Base-by-base conservation (phyloP, 2,888 invertebrate species). In the Venusia cambrica region DNA sequence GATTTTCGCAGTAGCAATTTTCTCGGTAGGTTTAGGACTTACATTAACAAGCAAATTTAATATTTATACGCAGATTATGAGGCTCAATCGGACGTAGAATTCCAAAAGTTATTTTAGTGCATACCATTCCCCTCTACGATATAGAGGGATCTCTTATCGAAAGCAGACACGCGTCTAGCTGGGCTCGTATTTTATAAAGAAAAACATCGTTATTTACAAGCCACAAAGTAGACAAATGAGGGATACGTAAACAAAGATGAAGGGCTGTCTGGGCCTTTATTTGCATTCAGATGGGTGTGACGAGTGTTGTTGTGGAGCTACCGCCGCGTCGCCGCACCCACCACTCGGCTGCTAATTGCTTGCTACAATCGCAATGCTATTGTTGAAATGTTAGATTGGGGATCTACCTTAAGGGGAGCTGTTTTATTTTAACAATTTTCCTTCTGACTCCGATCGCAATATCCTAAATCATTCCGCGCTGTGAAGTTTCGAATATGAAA, bases 271-370 rank as follows among this genome's bases (percentile, higher is more conserved):
- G 61, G 57, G 49, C 52, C 60, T 65, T 58, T 74, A 84, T 84
- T 84, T 80, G 75, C 83, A 81, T 84, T 73, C 79, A 78, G 73
- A 79, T 77, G 67, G 72, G 67, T 54, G 70, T 64, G 72, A 74
- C 74, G 73, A 77, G 76, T 48, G 48, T 76, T 71, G 74, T 73
- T 69, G 73, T 70, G 54, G 18, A 38, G 39, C 37, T 36, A 34
- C 52, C 39, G 46, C 20, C 35, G 45, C 38, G 38, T 40, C 34
- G 45, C 14, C 34, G 45, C 42, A 48, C 34, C 42, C 32, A 34
- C 42, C 48, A 43, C 38, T 51, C 46, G 52, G 52, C 50, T 51
- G 43, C 70, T 73, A 74, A 73, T 74, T 73, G 67, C 60, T 49
- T 44, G 48, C 55, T 56, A 64, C 67, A 64, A 62, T 58, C 57